Conservation (phyloP, 2,797 vertebrate species). For the Muraenolepis orangiensis region DNA sequence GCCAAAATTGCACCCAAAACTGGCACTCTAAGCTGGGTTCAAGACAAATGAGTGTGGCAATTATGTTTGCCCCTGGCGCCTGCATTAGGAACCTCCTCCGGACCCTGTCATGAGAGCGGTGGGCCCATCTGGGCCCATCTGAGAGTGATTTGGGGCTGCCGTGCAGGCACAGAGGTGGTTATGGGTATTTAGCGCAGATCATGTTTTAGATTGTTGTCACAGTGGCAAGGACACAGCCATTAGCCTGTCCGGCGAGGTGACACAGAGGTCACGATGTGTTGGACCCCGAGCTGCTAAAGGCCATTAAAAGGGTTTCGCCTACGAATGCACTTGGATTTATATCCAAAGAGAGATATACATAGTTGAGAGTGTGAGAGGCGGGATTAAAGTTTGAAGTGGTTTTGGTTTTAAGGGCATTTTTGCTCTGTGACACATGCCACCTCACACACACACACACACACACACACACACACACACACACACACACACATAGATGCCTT, state of each 20-base stretch:
- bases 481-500: neutral
- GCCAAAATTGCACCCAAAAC: neutral
- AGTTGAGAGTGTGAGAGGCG: neutral
- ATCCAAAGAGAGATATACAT: slow-evolving; percentile 9
- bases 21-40: slow-evolving; percentile 12
- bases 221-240: slow-evolving; percentile 69
- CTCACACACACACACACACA: slow-evolving; percentile 1
- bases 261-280: slow-evolving; percentile 33
- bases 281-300: slow-evolving; percentile 13
- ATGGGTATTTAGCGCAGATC: slow-evolving; percentile 51
- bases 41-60: slow-evolving; percentile 7
- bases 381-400: neutral
- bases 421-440: slow-evolving; percentile 13
- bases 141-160: slow-evolving; percentile 69
- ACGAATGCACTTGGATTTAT: slow-evolving; percentile 1
- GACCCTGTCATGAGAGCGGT: neutral
- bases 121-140: slow-evolving; percentile 51
- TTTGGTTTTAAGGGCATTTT: neutral
- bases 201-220: slow-evolving; percentile 72
- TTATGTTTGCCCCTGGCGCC: no score
- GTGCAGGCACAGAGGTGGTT: slow-evolving; percentile 53
- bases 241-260: slow-evolving; percentile 63
- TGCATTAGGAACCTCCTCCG: no score
- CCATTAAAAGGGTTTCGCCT: slow-evolving; percentile 13
- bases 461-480: neutral